These are phyloP conservation scores for Etheostoma spectabile DNA, from an alignment of 2,113 vertebrate species.

Conservation along the genomic window DNA sequence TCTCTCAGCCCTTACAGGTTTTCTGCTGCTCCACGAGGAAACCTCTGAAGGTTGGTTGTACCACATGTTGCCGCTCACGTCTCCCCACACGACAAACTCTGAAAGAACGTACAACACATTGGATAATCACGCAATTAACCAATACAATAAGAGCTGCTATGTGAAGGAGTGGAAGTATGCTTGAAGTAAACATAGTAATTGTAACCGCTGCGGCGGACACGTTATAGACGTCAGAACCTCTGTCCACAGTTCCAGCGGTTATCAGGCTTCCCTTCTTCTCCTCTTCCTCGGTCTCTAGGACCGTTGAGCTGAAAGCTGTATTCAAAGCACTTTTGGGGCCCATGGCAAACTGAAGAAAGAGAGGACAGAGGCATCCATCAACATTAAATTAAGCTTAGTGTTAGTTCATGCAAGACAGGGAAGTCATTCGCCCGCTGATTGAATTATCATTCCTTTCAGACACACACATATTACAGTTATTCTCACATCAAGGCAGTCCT, in stretches of 20 bases:
- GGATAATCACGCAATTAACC: neutral
- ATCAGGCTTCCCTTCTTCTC: conserved; percentile 13
- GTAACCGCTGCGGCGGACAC: neutral
- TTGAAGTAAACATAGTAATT: neutral
- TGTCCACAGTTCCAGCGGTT: conserved; percentile 69
- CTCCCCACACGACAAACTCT: conserved; percentile 83
- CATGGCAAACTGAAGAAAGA: conserved; percentile 63
- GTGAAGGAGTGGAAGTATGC: neutral
- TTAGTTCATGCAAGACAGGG: too few relatives aligned
- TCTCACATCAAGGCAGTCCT: too few relatives aligned
- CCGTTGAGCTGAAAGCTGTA: neutral
- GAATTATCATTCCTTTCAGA: too few relatives aligned
- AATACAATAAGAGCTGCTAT: neutral
- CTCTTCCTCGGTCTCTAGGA: rapidly evolving
- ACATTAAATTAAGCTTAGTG: neutral
- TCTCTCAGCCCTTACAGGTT: conserved; percentile 69
- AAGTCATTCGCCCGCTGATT: too few relatives aligned
- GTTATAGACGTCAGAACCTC: conserved; percentile 23
- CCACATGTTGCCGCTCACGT: conserved; percentile 82
- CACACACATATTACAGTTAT: too few relatives aligned
- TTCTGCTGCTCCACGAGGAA: conserved; percentile 67
- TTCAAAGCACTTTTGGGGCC: rapidly evolving
- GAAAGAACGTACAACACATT: conserved; percentile 1
- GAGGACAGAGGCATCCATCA: neutral
- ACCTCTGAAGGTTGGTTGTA: conserved; percentile 60